A percentile compares a stretch with the other conserved stretches of the same genome.
Conservation (phyloP, 1,140 invertebrate species). For the Bombus soroeensis region DNA sequence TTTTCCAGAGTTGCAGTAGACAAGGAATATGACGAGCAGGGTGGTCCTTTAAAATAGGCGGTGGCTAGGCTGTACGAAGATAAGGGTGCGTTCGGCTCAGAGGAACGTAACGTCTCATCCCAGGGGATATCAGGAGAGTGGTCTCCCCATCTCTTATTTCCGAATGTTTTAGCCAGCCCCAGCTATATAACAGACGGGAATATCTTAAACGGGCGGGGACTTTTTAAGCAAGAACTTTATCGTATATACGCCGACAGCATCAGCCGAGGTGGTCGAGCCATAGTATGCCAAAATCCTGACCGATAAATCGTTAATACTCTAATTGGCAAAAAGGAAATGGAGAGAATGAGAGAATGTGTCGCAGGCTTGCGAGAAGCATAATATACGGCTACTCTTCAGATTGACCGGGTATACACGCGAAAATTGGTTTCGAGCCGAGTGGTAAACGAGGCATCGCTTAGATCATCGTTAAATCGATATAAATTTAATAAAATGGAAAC, state of each 20-base stretch:
- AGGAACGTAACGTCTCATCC: conserved; percentile 73
- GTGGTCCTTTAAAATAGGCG: conserved; percentile 21
- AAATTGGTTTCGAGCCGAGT: conserved; percentile 46
- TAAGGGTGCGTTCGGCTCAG: conserved; percentile 72
- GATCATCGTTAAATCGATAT: conserved; percentile 43
- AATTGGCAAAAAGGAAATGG: conserved; percentile 65
- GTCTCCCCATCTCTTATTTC: conserved; percentile 67
- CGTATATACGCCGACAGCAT: conserved; percentile 52
- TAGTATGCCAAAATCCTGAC: conserved; percentile 43
- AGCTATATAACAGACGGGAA: conserved; percentile 74
- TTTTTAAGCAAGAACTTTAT: conserved; percentile 78
- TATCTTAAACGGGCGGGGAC: conserved; percentile 77
- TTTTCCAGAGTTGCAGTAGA: conserved; percentile 15
- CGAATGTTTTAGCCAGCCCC: conserved; percentile 72
- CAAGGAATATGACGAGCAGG: conserved; percentile 50
- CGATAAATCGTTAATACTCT: conserved; percentile 72
- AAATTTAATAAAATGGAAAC: conserved; percentile 49
- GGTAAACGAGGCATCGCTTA: conserved; percentile 2
- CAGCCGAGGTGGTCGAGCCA: conserved; percentile 43
- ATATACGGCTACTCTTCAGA: conserved; percentile 66
- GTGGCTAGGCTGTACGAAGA: conserved; percentile 70
- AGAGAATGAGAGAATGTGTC: neutral
- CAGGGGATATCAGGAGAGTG: conserved; percentile 78
- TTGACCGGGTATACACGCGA: conserved; percentile 53
- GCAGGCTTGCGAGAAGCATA: conserved; percentile 37